A percentile compares a stretch with the other conserved stretches of the same genome.
Conservation (phyloP, 2,888 invertebrate species). For the Lepeophtheirus nordmannii region DNA sequence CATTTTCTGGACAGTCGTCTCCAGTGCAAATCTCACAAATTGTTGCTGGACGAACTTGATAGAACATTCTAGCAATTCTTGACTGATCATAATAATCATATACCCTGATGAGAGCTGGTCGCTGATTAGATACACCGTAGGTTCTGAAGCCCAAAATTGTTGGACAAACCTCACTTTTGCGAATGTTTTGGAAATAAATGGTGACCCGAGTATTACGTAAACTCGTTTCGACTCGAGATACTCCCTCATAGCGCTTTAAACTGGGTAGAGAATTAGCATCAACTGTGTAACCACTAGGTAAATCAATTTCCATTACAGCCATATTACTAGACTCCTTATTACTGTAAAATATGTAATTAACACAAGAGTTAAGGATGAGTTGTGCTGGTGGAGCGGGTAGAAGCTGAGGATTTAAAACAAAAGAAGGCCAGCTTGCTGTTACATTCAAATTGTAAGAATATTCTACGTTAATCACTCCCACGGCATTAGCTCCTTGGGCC, state of each 20-base stretch:
- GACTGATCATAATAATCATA: constrained; percentile 84
- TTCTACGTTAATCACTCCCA: constrained; percentile 58
- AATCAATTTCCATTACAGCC: constrained; percentile 71
- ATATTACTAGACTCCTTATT: constrained; percentile 59
- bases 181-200: constrained; percentile 54
- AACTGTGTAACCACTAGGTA: constrained; percentile 79
- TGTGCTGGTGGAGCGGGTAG: constrained; percentile 32
- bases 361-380: constrained; percentile 56
- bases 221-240: constrained; percentile 51
- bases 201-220: constrained; percentile 33
- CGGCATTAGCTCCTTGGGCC: constrained; percentile 57
- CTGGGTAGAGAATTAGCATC: constrained; percentile 53
- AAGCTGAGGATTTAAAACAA: constrained; percentile 67
- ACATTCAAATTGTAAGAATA: constrained; percentile 69
- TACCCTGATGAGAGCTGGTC: constrained; percentile 65
- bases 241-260: constrained; percentile 40
- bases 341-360: constrained; percentile 35
- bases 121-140: constrained; percentile 67
- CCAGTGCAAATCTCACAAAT: constrained; percentile 69
- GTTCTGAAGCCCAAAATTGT: constrained; percentile 59
- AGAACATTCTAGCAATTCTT: constrained; percentile 49
- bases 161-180: constrained; percentile 52
- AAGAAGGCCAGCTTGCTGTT: constrained; percentile 70
- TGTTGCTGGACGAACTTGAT: constrained; percentile 50
- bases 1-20: constrained; percentile 33